These are phyloP conservation scores for Nasonia longicornis DNA, from an alignment of 1,140 invertebrate genomes.

Conservation along the genomic window DNA sequence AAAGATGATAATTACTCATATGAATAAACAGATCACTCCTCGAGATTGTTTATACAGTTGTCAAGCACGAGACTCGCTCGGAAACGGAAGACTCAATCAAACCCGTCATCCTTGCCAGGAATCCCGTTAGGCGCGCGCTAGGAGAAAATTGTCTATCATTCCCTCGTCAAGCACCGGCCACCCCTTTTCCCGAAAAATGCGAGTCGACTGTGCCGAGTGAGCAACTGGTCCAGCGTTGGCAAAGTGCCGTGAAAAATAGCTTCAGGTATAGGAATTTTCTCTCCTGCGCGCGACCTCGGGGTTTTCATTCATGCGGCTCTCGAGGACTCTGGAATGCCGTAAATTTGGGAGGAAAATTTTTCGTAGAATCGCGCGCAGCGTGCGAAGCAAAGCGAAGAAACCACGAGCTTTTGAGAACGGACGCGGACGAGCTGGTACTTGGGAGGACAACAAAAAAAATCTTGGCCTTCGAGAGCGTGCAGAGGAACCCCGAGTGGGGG, in stretches of 20 bases:
- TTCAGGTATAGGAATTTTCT: conserved; percentile 24
- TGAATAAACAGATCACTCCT: too few relatives aligned
- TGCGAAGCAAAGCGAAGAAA: background rate
- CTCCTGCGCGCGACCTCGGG: background rate
- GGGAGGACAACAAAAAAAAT: conserved; percentile 36
- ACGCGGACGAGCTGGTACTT: conserved; percentile 15
- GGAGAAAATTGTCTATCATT: conserved; percentile 33
- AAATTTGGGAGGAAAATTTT: conserved; percentile 49
- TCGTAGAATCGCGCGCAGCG: conserved; percentile 38
- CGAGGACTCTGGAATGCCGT: conserved; percentile 51
- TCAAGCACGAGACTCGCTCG: background rate
- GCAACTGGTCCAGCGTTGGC: background rate
- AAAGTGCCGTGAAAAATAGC: background rate
- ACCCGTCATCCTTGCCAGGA: background rate
- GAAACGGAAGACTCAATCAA: conserved; percentile 12
- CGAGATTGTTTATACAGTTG: background rate
- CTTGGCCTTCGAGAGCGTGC: background rate
- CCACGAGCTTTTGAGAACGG: conserved; percentile 23
- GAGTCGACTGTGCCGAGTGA: background rate
- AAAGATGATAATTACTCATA: too few relatives aligned
- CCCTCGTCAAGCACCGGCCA: conserved; percentile 22
- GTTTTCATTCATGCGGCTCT: conserved; percentile 49
- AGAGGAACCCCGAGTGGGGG: background rate
- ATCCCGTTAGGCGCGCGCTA: conserved; percentile 16
- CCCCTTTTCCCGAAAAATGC: conserved; percentile 36